Evolutionary conservation across 2,797 vertebrate genomes (phyloP).

Genomic region (Spinibarbus caldwelli): DNA sequence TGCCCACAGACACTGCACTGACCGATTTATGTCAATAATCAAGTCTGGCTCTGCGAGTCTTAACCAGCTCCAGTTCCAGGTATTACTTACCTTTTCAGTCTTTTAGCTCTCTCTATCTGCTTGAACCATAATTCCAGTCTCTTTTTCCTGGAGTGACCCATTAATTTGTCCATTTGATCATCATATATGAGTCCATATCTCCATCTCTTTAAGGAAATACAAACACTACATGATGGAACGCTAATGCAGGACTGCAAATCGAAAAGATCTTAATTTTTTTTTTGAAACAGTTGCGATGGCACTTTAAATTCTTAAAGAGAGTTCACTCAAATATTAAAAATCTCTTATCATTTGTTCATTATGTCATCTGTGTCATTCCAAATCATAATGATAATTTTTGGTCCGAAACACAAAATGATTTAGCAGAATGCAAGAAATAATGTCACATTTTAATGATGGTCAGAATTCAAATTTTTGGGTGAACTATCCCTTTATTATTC

Average conservation of each 20-base stretch:
- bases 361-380: background rate
- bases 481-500: background rate
- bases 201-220: background rate
- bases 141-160: background rate
- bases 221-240: slow-evolving; percentile 4
- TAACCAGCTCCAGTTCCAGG: background rate
- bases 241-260: background rate
- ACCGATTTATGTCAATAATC: background rate
- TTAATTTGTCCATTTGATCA: background rate
- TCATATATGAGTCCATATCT: background rate
- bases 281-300: no score
- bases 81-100: background rate
- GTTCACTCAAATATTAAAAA: background rate
- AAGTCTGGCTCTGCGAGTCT: background rate
- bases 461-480: background rate
- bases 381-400: background rate
- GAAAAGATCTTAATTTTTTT: no score
- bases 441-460: background rate
- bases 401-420: background rate
- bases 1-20: background rate
- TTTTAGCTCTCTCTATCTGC: background rate
- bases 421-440: background rate
- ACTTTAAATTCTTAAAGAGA: background rate
- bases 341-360: background rate
- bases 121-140: background rate